Conservation (phyloP, 2,888 invertebrate species). For the Vandiemenella viatica region DNA sequence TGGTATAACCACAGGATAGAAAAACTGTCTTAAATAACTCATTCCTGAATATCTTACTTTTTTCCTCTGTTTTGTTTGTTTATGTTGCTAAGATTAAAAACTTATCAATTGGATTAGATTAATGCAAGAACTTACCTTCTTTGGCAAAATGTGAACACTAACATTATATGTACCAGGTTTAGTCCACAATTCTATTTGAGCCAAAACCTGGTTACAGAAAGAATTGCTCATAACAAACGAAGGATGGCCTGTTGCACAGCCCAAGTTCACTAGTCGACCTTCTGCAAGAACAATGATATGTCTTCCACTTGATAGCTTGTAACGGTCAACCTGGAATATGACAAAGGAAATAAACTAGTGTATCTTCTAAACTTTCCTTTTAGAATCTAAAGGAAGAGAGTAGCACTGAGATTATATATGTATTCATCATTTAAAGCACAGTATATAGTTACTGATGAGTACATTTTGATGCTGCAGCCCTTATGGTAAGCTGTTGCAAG, state of each 20-base stretch:
- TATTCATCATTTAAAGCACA: no score
- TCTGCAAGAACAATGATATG: constrained; percentile 91
- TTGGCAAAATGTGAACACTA: constrained; percentile 89
- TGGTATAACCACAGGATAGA: no score
- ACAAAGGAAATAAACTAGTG: background rate
- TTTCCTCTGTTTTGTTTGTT: no score
- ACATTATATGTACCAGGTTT: constrained; percentile 66
- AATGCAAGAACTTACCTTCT: constrained; percentile 41
- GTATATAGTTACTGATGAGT: no score
- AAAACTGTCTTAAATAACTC: no score
- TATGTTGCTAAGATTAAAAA: no score
- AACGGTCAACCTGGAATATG: constrained; percentile 56
- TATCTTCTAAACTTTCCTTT: background rate
- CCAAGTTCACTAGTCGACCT: constrained; percentile 92
- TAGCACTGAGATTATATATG: no score
- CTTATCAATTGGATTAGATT: constrained; percentile 3
- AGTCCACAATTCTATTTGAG: constrained; percentile 97
- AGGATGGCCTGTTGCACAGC: constrained; percentile 97
- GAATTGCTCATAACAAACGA: constrained; percentile 99
- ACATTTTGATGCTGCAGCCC: no score
- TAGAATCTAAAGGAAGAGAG: background rate
- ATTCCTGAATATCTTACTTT: no score
- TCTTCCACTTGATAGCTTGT: constrained; percentile 71
- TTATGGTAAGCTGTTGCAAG: no score
- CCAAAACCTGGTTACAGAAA: constrained; percentile 97